Evolutionary conservation across 1,140 invertebrate species (phyloP).

Genomic region (Drosophila simulans): DNA sequence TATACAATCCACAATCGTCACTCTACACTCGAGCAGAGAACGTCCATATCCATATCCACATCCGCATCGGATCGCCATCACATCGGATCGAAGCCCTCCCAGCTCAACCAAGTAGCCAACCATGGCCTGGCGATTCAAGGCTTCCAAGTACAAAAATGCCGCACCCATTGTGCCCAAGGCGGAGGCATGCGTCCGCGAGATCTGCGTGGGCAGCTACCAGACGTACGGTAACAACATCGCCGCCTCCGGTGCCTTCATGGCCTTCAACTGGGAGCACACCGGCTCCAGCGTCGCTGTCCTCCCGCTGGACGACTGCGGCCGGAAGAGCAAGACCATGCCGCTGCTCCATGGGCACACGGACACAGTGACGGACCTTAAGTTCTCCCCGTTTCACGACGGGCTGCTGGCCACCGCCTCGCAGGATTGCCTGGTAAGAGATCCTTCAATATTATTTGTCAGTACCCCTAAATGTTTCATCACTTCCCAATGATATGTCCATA

Average conservation of each 20-base stretch:
- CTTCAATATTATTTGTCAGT: too few relatives aligned
- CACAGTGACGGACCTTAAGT: conserved; percentile 97
- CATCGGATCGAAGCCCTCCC: conserved; percentile 3
- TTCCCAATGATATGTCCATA: too few relatives aligned
- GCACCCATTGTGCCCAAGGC: conserved; percentile 96
- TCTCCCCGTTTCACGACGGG: conserved; percentile 97
- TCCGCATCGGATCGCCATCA: conserved; percentile 11
- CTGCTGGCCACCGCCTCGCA: conserved; percentile 95
- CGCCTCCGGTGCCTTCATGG: conserved; percentile 96
- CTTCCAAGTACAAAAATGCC: conserved; percentile 98
- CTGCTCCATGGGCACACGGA: conserved; percentile 93
- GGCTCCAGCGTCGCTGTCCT: conserved; percentile 95
- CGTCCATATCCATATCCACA: conserved; percentile 8
- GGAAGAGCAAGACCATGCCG: conserved; percentile 94
- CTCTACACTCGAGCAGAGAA: conserved; percentile 21
- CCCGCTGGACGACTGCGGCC: conserved; percentile 93
- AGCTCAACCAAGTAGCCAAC: conserved; percentile 5
- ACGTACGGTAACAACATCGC: conserved; percentile 97
- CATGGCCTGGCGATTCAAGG: conserved; percentile 98
- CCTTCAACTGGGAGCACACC: conserved; percentile 95
- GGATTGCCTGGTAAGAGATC: conserved; percentile 89
- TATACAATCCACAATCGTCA: conserved; percentile 23
- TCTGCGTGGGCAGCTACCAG: conserved; percentile 95
- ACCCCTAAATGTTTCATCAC: too few relatives aligned
- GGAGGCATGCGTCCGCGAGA: conserved; percentile 95